Evolutionary conservation across 2,888 invertebrate genomes (phyloP).

Genomic region (Marasmarcha lunaedactyla): DNA sequence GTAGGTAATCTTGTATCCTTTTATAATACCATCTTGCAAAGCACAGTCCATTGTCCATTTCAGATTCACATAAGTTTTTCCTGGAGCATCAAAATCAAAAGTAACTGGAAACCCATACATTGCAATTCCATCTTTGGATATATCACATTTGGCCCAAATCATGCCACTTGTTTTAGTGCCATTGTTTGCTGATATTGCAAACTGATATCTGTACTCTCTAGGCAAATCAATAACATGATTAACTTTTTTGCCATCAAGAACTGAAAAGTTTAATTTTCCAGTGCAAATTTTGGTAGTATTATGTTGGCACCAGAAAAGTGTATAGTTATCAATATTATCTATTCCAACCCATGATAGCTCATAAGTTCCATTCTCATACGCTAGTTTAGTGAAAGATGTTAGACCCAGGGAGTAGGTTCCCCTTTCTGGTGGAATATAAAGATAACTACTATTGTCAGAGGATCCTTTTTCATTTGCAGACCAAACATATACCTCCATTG

Average conservation of each 20-base stretch:
- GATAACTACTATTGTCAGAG: constrained; percentile 65
- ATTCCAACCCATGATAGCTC: constrained; percentile 82
- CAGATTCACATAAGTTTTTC: constrained; percentile 57
- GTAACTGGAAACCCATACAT: constrained; percentile 68
- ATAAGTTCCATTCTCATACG: constrained; percentile 77
- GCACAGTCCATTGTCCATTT: constrained; percentile 84
- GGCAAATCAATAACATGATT: constrained; percentile 73
- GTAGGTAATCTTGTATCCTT: constrained; percentile 81
- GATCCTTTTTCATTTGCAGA: constrained; percentile 73
- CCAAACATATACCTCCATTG: constrained; percentile 66
- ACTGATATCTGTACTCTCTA: constrained; percentile 73
- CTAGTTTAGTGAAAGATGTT: constrained; percentile 77
- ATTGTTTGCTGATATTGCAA: constrained; percentile 86
- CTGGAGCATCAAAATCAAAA: constrained; percentile 40
- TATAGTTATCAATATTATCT: constrained; percentile 73
- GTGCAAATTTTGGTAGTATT: constrained; percentile 64
- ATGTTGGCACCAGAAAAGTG: constrained; percentile 82
- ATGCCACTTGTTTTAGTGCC: constrained; percentile 80
- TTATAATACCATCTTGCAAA: constrained; percentile 76
- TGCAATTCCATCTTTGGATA: constrained; percentile 49
- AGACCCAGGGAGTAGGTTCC: constrained; percentile 55
- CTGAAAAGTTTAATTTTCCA: constrained; percentile 56
- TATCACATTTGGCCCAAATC: constrained; percentile 82
- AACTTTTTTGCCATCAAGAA: constrained; percentile 38
- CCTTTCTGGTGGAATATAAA: constrained; percentile 71